Base-by-base conservation (phyloP, 2,888 invertebrate species). In the Sarcophaga subvicina region DNA sequence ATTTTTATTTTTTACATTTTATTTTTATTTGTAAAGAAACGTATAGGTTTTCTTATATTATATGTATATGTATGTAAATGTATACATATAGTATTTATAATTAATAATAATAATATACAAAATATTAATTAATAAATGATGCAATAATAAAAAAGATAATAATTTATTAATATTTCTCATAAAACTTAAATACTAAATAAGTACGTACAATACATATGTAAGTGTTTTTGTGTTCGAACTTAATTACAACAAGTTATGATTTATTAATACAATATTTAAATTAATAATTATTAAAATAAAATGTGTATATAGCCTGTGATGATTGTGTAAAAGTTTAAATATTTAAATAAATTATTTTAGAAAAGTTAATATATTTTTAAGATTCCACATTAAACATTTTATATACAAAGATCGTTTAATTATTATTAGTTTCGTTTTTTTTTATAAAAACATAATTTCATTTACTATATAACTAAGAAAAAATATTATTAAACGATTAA, bases 81-180 rank as follows among this genome's bases (percentile, higher is more conserved):
- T 37, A 37, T 27, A 37, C 6, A 37, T 37, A 37, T 37, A 37
- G 0, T 37, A 37, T 37, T 37, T 37, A 37, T 37, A 37, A 37
- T 37, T 37, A 37, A 37, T 25, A 64, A 64, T 45, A 78, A 72
- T 70, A 79, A 25, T 47, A 45, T 54, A 63, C 54, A 72, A 45
- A 49, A 63, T 62, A 64, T 80, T 78, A 27, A 69, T 66, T 54
- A 45, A 22, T 22, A 54, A 66, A 71, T 37, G n/a, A 27, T 25
- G 14, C 59, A 64, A 64, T 66, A 80, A 62, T 63, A 80, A 69
- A 62, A 72, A 54, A 63, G 14, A n/a, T 47, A 54, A 37, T 70
- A 70, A 79, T 70, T 79, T 79, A 71, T 45, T 37, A 49, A 49
- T 47, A 49, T 22, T 63, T 37, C 37, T 8, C 3, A 37, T 37